Evolutionary conservation across 2,113 vertebrate species (phyloP), one percentile per base, ranked within the genome.

Genomic region (Aspiorhynchus laticeps): DNA sequence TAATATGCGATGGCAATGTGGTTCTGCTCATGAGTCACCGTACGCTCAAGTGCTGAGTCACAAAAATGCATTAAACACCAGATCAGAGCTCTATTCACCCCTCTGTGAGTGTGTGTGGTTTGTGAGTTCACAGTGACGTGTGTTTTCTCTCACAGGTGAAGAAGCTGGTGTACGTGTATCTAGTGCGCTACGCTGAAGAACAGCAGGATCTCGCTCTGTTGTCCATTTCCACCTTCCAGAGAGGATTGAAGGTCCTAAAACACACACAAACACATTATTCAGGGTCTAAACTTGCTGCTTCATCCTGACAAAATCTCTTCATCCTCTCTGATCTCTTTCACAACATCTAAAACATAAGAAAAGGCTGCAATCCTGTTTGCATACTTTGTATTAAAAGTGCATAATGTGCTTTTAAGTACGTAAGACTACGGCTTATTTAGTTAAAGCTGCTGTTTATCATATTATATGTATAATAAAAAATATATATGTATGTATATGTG

Each of bases 211-310:
- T 99, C 56, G 98, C 98, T 53, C 90, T 99, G 84, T 96, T 99
- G 71, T 99, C 98, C 87, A 99, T 99, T 88, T 99, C 98, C 80
- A 99, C 98, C 28, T 99, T 99, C 92, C 98, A 99, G 91, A 94
- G 98, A 24, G 98, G 98, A 69, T 92, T 99, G 65, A 99, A 99
- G 97, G 98, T 98, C 92, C 88, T 76, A 38, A 24, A 33, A 80
- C 48, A 56, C 28, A 33, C 51, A 80, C 17, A 80, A 24, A 61
- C 5, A n/a, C 56, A 26, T 61, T n/a, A 43, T 24, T 48, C 21
- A 12, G 36, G 19, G 69, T 41, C 4, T 73, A 11, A 24, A 73
- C 36, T 1, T 38, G 21, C 7, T 71, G 65, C 28, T 69, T 69
- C 65, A 69, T 31, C 26, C 63, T 67, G 43, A n/a, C 73, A 76